Base-by-base conservation (phyloP, 2,797 vertebrate genomes). In the Hypotaenidia philippensis region DNA sequence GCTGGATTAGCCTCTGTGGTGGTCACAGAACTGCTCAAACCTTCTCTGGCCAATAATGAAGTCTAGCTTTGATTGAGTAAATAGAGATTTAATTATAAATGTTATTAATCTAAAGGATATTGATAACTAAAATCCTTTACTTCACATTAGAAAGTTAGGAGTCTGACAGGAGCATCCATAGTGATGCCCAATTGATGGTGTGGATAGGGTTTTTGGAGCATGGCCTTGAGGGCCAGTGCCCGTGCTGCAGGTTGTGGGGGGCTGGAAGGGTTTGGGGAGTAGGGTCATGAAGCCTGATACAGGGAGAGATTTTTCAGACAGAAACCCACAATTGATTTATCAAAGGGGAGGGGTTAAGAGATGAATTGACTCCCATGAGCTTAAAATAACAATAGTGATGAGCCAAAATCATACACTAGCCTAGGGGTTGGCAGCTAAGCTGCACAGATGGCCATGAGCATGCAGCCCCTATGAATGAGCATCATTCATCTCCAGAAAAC, bases 131-230 rank as follows among this genome's bases (percentile, higher is more conserved):
- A 80, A 5, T 56, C 56, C 27, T 38, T 83, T 80, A 22, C 3
- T 6, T 40, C 19, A 34, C 15, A 5, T 50, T 57, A 34, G 72
- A 69, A 83, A n/a, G 65, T 18, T 21, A 4, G 6, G 2, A 5
- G 27, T 78, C 31, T 74, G 61, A 36, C 41, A 52, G 47, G 21
- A 64, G 3, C 13, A 52, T 64, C 16, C 6, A 9, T 16, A 25
- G 6, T 8, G 50, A 6, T 68, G 27, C 4, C 1, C 26, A 8
- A 23, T 9, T 0, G 11, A 4, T 61, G 64, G 31, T 13, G 5
- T 1, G 8, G 44, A 29, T 53, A 6, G 77, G 65, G 11, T 66
- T 61, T 69, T 40, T 44, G 59, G 36, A 36, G 45, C 63, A 2
- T 5, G 19, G 45, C 34, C 1, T 5, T n/a, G 25, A 22, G 34